These are phyloP conservation scores for Coenonympha glycerion DNA, from an alignment of 2,888 invertebrate species.

Conservation along the genomic window DNA sequence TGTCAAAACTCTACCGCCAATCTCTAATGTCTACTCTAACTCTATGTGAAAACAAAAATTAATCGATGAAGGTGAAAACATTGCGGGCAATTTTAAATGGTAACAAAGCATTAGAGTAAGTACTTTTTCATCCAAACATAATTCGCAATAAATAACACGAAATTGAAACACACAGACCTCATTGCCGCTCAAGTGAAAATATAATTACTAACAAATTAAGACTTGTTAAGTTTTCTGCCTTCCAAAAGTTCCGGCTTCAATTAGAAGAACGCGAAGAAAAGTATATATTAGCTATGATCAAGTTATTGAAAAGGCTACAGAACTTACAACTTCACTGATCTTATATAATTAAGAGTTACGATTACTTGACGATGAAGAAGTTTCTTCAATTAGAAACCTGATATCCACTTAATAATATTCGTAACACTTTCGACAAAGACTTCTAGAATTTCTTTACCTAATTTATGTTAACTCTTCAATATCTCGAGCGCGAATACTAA, in stretches of 20 bases:
- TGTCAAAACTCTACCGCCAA: too few relatives aligned
- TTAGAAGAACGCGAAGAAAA: background rate
- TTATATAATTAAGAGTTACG: background rate
- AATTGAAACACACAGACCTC: too few relatives aligned
- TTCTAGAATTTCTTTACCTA: too few relatives aligned
- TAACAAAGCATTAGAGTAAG: too few relatives aligned
- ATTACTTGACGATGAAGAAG: background rate
- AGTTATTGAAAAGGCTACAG: background rate
- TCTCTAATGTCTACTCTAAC: too few relatives aligned
- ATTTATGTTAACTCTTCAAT: too few relatives aligned
- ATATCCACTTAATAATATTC: background rate
- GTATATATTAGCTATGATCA: background rate
- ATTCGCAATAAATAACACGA: too few relatives aligned
- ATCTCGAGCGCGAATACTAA: too few relatives aligned
- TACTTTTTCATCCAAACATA: too few relatives aligned
- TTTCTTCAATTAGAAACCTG: background rate
- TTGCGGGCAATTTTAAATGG: too few relatives aligned
- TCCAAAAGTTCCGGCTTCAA: background rate
- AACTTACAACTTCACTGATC: background rate
- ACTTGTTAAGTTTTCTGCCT: background rate
- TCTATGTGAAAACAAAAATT: too few relatives aligned
- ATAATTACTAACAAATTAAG: background rate
- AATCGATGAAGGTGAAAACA: too few relatives aligned
- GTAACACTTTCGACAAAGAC: background rate
- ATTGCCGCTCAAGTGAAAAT: background rate